Evolutionary conservation across 2,888 invertebrate genomes (phyloP).

Genomic region (Aradus depressus): DNA sequence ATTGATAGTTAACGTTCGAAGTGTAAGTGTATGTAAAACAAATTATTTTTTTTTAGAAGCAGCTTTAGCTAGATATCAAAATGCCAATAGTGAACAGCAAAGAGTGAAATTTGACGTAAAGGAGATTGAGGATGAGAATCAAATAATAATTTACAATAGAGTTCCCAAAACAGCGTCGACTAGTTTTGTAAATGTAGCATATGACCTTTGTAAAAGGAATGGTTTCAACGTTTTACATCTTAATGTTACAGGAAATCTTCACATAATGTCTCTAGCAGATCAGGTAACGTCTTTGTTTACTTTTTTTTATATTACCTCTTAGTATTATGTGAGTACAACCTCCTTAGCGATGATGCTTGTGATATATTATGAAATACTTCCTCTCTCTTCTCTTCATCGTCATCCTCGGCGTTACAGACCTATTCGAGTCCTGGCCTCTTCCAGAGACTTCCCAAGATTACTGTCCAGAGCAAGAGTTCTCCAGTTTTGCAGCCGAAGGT

Average conservation of each 20-base stretch:
- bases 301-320: conserved; percentile 4
- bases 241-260: conserved; percentile 91
- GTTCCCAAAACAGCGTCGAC: conserved; percentile 97
- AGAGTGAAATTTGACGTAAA: background rate
- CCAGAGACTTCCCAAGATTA: no score
- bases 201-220: conserved; percentile 71
- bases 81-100: conserved; percentile 20
- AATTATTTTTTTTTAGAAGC: conserved; percentile 35
- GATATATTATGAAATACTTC: no score
- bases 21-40: no score
- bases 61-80: conserved; percentile 34
- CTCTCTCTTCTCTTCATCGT: no score
- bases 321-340: background rate
- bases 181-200: conserved; percentile 84
- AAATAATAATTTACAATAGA: conserved; percentile 79
- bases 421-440: no score
- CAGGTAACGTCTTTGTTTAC: conserved; percentile 46
- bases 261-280: conserved; percentile 85
- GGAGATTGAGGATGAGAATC: conserved; percentile 3
- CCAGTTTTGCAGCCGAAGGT: no score
- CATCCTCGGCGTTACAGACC: no score
- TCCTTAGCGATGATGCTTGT: no score
- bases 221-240: conserved; percentile 82
- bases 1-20: no score
- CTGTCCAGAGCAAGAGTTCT: no score